Base-by-base conservation (phyloP, 2,888 invertebrate species). In the Criorhina ranunculi region DNA sequence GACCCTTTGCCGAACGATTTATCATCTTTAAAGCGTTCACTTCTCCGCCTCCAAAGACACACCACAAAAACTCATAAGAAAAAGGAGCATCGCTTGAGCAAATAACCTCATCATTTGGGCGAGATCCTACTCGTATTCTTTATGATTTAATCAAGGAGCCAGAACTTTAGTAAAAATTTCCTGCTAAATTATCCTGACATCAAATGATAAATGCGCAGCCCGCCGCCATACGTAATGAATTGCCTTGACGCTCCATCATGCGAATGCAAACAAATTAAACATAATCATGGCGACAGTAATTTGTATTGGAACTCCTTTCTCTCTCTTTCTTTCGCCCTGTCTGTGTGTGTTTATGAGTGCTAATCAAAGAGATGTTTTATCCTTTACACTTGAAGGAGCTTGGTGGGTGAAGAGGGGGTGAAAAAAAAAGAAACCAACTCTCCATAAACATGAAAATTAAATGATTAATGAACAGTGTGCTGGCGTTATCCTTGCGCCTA, bases 391-490 rank as follows among this genome's bases (percentile, higher is more conserved):
- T 64, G 19, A 37, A 42, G 62, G 31, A 35, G 42, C 51, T 72
- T 19, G n/a, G 31, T 15, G 9, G 33, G 11, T 9, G 7, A 11
- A 24, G 24, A n/a, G 6, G 29, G 59, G 31, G 29, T 37, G 7
- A 6, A 15, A 15, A 42, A 11, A 15, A 51, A 17, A 31, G 8
- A 60, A 19, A n/a, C 29, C 3, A n/a, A 17, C 3, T 62, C 42
- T 55, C 69, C 57, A 31, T 64, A 70, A 70, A 76, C 69, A 81
- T 64, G 81, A 53, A 76, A 75, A 82, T 77, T 70, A 64, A 66
- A 82, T 82, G 81, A 82, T 82, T 77, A 77, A 82, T 82, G 81
- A 70, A 66, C 35, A 59, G 17, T 35, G 46, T 46, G 29, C 29
- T 31, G 44, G n/a, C 2, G 33, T 15, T 69, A 29, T 53, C 29